Evolutionary conservation across 35 echinoderm and acorn worm species (phyloP).

Genomic region (Anneissia japonica): DNA sequence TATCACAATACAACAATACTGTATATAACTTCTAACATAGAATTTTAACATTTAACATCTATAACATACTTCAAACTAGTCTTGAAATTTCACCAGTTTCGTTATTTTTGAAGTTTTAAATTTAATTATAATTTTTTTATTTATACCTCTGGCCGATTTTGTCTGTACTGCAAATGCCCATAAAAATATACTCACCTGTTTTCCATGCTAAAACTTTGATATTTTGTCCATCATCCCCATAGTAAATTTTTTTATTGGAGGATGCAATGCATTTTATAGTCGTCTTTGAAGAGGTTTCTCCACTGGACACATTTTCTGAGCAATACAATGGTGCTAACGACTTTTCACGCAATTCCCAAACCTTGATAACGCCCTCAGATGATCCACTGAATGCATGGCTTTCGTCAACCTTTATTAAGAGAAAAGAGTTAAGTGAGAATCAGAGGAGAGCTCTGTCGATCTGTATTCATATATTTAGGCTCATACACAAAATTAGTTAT

Average conservation of each 20-base stretch:
- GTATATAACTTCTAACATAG: too few species aligned
- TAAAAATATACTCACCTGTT: slow-evolving; percentile 35
- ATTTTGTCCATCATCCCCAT: slow-evolving; percentile 83
- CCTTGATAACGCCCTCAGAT: slow-evolving; percentile 73
- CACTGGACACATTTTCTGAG: slow-evolving; percentile 60
- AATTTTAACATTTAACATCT: too few species aligned
- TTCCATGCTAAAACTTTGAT: slow-evolving; percentile 90
- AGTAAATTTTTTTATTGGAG: slow-evolving; percentile 50
- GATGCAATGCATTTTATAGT: slow-evolving; percentile 49
- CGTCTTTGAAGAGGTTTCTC: slow-evolving; percentile 10
- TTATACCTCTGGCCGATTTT: too few species aligned
- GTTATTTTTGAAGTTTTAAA: too few species aligned
- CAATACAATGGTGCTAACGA: slow-evolving; percentile 60
- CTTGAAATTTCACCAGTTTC: too few species aligned
- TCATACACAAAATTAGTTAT: not conserved
- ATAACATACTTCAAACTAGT: too few species aligned
- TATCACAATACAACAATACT: too few species aligned
- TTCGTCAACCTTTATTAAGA: slow-evolving; percentile 28
- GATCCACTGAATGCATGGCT: slow-evolving; percentile 39
- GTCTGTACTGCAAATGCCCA: too few species aligned
- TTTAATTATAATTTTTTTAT: too few species aligned
- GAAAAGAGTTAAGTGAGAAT: not conserved
- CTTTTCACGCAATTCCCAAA: slow-evolving; percentile 73
- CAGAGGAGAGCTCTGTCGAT: not conserved
- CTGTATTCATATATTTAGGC: not conserved